Evolutionary conservation across 2,113 vertebrate species (phyloP).

Genomic region (Odocoileus virginianus): DNA sequence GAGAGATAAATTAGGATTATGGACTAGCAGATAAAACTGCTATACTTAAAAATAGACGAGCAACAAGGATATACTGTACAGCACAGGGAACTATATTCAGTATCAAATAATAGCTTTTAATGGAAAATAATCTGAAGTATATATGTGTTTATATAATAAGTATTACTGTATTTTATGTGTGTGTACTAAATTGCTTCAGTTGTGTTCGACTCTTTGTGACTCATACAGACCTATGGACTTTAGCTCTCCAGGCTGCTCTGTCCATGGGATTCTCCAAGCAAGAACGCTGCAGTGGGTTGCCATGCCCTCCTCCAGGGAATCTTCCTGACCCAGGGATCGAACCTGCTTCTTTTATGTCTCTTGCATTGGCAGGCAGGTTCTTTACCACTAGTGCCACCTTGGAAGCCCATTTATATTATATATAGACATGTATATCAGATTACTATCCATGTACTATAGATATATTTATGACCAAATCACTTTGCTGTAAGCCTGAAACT

Average conservation of each 20-base stretch:
- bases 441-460: not conserved
- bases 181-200: not conserved
- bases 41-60: not conserved
- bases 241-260: not conserved
- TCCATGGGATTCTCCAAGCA: not conserved
- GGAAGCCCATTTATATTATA: not conserved
- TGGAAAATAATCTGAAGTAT: not conserved
- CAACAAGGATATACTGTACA: not conserved
- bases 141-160: not conserved
- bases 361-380: not conserved
- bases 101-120: not conserved
- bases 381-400: not conserved
- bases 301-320: not conserved
- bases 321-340: not conserved
- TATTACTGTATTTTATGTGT: not conserved
- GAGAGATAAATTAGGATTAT: not conserved
- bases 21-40: not conserved
- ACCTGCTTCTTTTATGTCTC: not conserved
- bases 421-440: not conserved
- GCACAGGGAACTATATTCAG: not conserved
- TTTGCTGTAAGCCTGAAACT: not conserved
- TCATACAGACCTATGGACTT: not conserved
- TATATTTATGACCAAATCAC: not conserved
- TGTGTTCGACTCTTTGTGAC: not conserved
- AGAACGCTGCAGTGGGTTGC: not conserved